Base-by-base conservation (phyloP, 2,888 invertebrate species). In the Dysmachus trigonus region DNA sequence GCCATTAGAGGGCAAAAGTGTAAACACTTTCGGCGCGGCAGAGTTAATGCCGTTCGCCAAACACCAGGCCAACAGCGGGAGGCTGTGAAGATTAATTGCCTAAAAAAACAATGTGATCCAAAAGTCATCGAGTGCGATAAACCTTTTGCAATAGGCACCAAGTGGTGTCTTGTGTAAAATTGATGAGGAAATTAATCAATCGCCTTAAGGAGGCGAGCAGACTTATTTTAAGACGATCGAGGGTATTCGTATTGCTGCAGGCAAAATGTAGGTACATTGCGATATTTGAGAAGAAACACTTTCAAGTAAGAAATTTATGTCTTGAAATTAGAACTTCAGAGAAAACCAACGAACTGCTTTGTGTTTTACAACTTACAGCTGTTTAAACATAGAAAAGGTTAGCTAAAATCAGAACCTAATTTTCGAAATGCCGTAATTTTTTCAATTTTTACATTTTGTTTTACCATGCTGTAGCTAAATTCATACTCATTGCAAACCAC, bases 81-180 rank as follows among this genome's bases (percentile, higher is more conserved):
- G 38, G 33, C 76, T 35, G 33, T 33, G 41, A 6, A 76, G 76
- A 76, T 76, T 76, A 76, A 76, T 76, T 35, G 22, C 41, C 13
- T 4, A 47, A 53, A 53, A 74, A 76, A 38, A 76, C 76, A 41
- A 76, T 35, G 35, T 38, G 33, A 38, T 76, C 22, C 18, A 13
- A 76, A 76, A 76, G 76, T 76, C 76, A 76, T 76, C 38, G 76
- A 18, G 76, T 31, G 38, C 76, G 38, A 35, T 35, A 76, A 76
- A 76, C 76, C 35, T 22, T 76, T 33, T 33, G 38, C 76, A 76
- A 76, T 38, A 38, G 35, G 38, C 18, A 73, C 33, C 33, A 31
- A 73, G 73, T 33, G 73, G 33, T 73, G 73, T 76, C 22, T 76
- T 76, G 76, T 76, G 38, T 38, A 22, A 76, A 35, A 38, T 76